phyloP scores from a whole-genome alignment of 2,888 invertebrate genomes.

The Acanthosepion pharaonis region DNA sequence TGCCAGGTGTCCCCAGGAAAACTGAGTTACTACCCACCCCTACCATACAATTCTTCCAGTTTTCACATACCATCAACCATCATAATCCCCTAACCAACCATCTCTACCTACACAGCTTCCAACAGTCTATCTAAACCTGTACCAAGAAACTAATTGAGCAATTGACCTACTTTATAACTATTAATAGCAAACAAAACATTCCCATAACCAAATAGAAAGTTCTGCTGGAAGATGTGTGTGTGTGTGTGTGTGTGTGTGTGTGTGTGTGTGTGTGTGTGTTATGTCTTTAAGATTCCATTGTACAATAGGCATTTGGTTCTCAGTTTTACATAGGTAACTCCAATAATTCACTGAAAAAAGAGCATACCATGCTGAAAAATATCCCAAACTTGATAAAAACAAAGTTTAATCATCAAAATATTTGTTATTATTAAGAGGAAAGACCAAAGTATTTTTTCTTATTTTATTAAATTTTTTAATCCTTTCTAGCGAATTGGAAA shows the following conservation, averaged over 20 bases:
- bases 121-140: not conserved
- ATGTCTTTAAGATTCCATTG: too few relatives aligned
- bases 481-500: too few relatives aligned
- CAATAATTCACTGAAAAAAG: too few relatives aligned
- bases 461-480: too few relatives aligned
- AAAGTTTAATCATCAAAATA: too few relatives aligned
- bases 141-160: not conserved
- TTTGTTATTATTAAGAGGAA: too few relatives aligned
- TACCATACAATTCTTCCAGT: not conserved
- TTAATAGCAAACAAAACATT: slow-evolving; percentile 10
- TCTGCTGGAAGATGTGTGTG: not conserved
- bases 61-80: not conserved
- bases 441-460: too few relatives aligned
- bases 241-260: not conserved
- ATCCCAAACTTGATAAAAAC: too few relatives aligned
- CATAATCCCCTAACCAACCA: not conserved
- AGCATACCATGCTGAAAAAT: too few relatives aligned
- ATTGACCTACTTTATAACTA: not conserved
- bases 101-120: not conserved
- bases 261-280: not conserved
- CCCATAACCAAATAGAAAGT: not conserved
- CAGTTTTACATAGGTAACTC: too few relatives aligned
- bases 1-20: not conserved
- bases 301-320: too few relatives aligned
- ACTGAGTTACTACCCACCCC: not conserved